Conservation (phyloP, 2,888 invertebrate genomes). For the Aquatica leii region DNA sequence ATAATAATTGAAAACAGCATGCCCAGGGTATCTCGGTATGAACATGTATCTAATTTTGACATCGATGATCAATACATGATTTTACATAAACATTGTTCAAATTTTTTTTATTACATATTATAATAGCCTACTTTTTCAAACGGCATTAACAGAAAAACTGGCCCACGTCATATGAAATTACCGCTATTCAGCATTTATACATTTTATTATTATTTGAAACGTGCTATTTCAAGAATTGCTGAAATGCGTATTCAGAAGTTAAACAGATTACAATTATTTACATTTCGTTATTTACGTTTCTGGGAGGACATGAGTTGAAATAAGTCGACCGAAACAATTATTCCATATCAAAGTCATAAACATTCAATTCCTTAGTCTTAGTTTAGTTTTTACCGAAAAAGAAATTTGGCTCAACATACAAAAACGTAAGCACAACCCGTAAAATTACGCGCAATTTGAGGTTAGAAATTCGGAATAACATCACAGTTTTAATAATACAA, state of each 20-base stretch:
- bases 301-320: background rate
- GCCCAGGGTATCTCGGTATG: no score
- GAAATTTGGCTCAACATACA: background rate
- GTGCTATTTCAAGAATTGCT: no score
- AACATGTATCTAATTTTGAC: background rate
- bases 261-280: background rate
- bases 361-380: background rate
- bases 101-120: background rate
- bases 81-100: background rate
- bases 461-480: background rate
- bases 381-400: background rate
- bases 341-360: no score
- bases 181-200: background rate
- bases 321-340: no score
- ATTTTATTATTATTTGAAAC: no score
- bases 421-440: background rate
- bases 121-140: background rate
- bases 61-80: background rate
- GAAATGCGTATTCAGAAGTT: background rate
- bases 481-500: no score
- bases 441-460: background rate
- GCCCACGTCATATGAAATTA: background rate
- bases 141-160: background rate
- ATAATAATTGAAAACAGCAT: no score
- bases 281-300: background rate